phyloP scores from a whole-genome alignment of 2,113 vertebrate species.

The Cavia porcellus region DNA sequence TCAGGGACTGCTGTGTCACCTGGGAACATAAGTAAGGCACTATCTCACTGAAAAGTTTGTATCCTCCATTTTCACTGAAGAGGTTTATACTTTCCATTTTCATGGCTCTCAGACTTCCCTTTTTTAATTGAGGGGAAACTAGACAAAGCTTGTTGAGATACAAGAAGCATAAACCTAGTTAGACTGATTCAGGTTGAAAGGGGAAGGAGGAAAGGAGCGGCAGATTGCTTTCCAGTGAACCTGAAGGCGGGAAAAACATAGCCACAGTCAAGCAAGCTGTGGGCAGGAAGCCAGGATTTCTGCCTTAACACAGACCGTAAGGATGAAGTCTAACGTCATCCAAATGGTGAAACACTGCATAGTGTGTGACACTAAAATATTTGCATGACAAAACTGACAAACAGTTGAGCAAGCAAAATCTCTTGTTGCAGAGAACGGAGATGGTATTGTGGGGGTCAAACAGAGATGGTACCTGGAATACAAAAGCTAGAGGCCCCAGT shows the following conservation, averaged over 20 bases:
- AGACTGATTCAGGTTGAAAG: neutral
- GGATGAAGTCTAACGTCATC: neutral
- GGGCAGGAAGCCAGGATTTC: neutral
- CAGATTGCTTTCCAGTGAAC: neutral
- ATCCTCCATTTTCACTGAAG: neutral
- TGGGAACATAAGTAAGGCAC: neutral
- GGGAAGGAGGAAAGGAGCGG: accelerated
- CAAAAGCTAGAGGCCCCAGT: neutral
- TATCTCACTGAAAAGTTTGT: neutral
- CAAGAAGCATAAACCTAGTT: neutral
- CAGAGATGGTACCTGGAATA: neutral
- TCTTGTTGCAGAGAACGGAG: neutral
- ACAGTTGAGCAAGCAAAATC: neutral
- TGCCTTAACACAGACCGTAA: neutral
- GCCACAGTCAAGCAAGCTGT: neutral
- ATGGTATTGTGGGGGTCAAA: neutral
- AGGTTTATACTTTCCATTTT: neutral
- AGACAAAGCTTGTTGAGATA: neutral
- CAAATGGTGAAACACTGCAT: neutral
- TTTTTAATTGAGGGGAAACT: neutral
- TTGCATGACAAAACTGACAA: neutral
- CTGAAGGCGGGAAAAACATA: neutral
- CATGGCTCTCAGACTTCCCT: neutral
- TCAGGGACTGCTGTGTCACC: neutral
- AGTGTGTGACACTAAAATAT: neutral